Conservation (phyloP, 2,888 invertebrate species). For the Poecilobothrus nobilitatus region DNA sequence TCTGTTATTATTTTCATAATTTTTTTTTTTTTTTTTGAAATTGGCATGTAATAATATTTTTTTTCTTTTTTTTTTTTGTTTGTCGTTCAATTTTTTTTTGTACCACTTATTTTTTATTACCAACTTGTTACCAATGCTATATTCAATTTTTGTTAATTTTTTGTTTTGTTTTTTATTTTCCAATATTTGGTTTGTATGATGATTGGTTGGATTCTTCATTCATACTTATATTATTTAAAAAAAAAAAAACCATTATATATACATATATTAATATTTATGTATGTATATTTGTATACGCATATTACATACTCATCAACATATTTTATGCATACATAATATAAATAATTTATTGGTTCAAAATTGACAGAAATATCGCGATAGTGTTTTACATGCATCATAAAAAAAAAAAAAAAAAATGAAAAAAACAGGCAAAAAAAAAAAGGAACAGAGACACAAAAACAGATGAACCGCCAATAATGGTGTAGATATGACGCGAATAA, state of each 20-base stretch:
- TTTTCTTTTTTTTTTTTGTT: no score
- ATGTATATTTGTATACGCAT: neutral
- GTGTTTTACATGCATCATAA: slow-evolving; percentile 6
- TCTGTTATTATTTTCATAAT: no score
- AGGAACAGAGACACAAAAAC: neutral
- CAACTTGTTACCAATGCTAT: neutral
- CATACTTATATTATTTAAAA: no score
- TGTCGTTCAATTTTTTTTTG: no score
- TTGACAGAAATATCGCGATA: slow-evolving; percentile 6
- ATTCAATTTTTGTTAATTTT: neutral
- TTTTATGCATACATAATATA: slow-evolving; percentile 3
- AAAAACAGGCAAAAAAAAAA: neutral
- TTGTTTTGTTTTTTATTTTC: no score
- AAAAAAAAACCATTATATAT: no score
- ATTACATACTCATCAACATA: neutral
- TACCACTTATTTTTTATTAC: neutral
- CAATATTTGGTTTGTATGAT: no score
- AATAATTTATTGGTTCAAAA: slow-evolving; percentile 1
- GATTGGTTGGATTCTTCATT: no score
- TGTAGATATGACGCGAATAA: slow-evolving; percentile 1
- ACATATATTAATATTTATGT: no score
- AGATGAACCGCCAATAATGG: slow-evolving; percentile 6
- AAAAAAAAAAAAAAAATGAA: neutral
- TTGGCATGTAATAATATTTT: neutral
- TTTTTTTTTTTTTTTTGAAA: neutral